Conservation (phyloP, 2,888 invertebrate species). For the Hyposoter didymator region DNA sequence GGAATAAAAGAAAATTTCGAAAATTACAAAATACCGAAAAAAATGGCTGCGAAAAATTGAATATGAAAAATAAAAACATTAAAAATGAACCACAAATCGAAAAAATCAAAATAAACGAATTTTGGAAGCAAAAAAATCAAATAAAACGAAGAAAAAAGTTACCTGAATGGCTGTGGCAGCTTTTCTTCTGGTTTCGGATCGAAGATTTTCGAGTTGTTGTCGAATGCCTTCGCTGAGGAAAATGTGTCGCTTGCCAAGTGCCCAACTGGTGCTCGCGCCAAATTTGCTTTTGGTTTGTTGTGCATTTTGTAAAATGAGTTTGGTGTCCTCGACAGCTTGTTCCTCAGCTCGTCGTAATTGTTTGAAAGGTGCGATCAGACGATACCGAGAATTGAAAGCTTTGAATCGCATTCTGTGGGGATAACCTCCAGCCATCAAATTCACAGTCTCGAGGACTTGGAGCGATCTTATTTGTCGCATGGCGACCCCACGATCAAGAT, state of each 20-base stretch:
- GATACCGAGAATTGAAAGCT: slow-evolving; percentile 94
- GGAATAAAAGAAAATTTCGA: background rate
- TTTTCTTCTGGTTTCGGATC: slow-evolving; percentile 90
- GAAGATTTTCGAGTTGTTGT: slow-evolving; percentile 94
- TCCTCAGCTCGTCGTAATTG: slow-evolving; percentile 88
- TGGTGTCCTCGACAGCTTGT: slow-evolving; percentile 91
- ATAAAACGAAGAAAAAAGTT: slow-evolving; percentile 9
- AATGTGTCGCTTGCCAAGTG: slow-evolving; percentile 96
- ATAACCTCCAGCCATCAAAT: slow-evolving; percentile 97
- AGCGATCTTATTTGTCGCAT: slow-evolving; percentile 95
- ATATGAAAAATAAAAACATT: too few relatives aligned
- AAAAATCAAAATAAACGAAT: background rate
- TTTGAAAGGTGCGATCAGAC: slow-evolving; percentile 93
- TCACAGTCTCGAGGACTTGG: slow-evolving; percentile 95
- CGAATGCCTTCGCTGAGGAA: slow-evolving; percentile 97
- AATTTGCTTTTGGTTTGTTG: slow-evolving; percentile 86
- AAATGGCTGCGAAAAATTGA: too few relatives aligned
- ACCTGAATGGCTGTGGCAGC: slow-evolving; percentile 93
- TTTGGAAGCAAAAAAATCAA: background rate
- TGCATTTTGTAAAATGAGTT: slow-evolving; percentile 90
- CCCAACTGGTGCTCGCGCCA: slow-evolving; percentile 90
- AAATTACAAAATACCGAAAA: background rate
- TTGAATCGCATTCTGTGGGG: slow-evolving; percentile 98
- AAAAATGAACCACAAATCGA: background rate
- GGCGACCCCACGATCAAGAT: slow-evolving; percentile 93